A percentile compares a stretch with the other conserved stretches of the same genome.
These are phyloP conservation scores for Agriopis marginaria DNA, from an alignment of 2,888 invertebrate genomes.

Conservation along the genomic window DNA sequence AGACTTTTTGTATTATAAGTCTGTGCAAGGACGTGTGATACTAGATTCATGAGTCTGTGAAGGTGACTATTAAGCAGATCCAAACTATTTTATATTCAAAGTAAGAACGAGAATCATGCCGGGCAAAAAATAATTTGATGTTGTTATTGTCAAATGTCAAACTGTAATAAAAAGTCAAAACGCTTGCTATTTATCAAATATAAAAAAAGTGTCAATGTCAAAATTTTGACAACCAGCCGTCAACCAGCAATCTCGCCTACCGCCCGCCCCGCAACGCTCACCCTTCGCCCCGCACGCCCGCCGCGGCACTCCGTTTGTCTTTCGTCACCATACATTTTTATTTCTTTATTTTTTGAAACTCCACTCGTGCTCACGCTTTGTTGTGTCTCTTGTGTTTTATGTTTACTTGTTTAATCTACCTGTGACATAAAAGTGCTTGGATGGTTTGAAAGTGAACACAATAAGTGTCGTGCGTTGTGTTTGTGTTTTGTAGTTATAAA, in stretches of 20 bases:
- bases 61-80: no score
- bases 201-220: not conserved
- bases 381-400: slow-evolving; percentile 42
- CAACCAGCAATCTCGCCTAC: no score
- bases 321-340: slow-evolving; percentile 21
- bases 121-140: no score
- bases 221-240: no score
- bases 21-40: no score
- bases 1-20: no score
- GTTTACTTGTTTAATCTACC: slow-evolving; percentile 47
- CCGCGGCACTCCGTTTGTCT: not conserved
- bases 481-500: slow-evolving; percentile 47
- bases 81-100: no score
- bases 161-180: no score
- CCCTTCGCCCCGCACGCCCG: no score
- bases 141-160: no score
- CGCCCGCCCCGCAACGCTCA: not conserved
- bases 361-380: slow-evolving; percentile 39
- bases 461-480: slow-evolving; percentile 39
- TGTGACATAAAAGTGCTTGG: slow-evolving; percentile 47
- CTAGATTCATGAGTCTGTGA: no score
- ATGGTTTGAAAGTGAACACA: slow-evolving; percentile 26
- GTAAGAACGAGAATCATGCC: no score
- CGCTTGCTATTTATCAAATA: not conserved
- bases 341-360: slow-evolving; percentile 39